Evolutionary conservation across 2,797 vertebrate genomes (phyloP).

Genomic region (Potorous gilbertii): DNA sequence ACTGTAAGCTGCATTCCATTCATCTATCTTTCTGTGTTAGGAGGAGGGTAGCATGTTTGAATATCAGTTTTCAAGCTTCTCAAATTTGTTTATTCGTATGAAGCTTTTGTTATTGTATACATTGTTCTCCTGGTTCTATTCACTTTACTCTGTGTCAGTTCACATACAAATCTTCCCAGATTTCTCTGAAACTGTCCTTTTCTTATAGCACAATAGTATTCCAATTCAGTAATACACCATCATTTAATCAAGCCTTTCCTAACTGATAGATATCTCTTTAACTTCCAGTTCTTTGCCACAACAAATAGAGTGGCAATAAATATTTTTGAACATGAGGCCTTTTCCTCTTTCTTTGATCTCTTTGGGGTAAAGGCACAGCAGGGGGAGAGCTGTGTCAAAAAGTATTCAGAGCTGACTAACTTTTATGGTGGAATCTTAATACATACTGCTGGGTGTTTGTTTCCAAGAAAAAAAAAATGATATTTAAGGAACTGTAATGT

Average conservation of each 20-base stretch:
- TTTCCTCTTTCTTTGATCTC: neutral
- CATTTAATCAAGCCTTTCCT: neutral
- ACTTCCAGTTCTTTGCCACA: neutral
- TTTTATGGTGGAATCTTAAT: neutral
- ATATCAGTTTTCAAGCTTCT: neutral
- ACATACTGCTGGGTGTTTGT: neutral
- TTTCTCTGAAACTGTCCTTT: neutral
- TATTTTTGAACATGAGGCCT: neutral
- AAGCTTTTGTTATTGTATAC: neutral
- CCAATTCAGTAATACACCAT: neutral
- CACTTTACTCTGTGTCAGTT: neutral
- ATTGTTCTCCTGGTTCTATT: neutral
- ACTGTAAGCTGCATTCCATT: too few relatives aligned
- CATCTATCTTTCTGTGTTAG: neutral
- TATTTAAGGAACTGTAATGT: neutral
- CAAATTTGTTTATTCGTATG: neutral
- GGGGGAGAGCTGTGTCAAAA: neutral
- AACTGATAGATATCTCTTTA: neutral
- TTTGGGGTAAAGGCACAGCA: neutral
- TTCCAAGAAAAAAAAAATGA: neutral
- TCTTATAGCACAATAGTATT: neutral
- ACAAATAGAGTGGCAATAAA: neutral
- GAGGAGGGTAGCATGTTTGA: neutral
- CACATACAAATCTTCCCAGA: neutral
- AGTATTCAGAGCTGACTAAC: neutral